Evolutionary conservation across 2,113 vertebrate species (phyloP), one percentile per base, ranked within the genome.

Genomic region (Apodemus speciosus): DNA sequence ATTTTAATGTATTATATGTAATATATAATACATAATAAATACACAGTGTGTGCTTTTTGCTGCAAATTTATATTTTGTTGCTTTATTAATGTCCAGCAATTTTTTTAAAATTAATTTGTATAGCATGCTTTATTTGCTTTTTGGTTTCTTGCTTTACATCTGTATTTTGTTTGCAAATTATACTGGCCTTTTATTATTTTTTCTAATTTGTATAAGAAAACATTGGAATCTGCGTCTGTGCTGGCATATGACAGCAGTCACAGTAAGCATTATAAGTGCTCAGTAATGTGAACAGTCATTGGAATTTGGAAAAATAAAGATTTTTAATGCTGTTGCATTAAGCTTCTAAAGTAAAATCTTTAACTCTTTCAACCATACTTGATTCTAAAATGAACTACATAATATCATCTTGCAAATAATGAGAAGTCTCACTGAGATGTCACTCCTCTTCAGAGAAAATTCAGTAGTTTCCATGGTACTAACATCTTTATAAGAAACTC

Each of bases 341-440:
- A 46, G 8, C 14, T 93, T 90, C 20, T 30, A 60, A 53, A 27
- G 43, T 6, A 90, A 69, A 25, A 46, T 72, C 6, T 53, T 94
- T 92, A 95, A 21, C 10, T 40, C 87, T 58, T 60, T 94, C 46
- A 94, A 13, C 6, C 40, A 93, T 46, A 58, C 18, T 66, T 72
- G 46, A 0, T 66, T 84, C 46, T 72, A 8, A 2, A 69, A 6
- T 49, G 49, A 85, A 9, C 66, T n/a, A 80, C 56, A 23, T 3
- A 15, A 75, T 91, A 75, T 46, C 35, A 85, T 95, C 35, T 11
- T 88, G 35, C 73, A 83, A 80, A 20, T 32, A 76, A 8, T 83
- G 40, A 91, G 5, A 13, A 88, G 53, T 89, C n/a, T 89, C n/a
- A 84, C 18, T 73, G 27, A 68, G 40, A 49, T 8, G 53, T 71